A percentile compares a stretch with the other conserved stretches of the same genome.
These are phyloP conservation scores for Pangasianodon gigas DNA, from an alignment of 2,113 vertebrate species.

Conservation along the genomic window DNA sequence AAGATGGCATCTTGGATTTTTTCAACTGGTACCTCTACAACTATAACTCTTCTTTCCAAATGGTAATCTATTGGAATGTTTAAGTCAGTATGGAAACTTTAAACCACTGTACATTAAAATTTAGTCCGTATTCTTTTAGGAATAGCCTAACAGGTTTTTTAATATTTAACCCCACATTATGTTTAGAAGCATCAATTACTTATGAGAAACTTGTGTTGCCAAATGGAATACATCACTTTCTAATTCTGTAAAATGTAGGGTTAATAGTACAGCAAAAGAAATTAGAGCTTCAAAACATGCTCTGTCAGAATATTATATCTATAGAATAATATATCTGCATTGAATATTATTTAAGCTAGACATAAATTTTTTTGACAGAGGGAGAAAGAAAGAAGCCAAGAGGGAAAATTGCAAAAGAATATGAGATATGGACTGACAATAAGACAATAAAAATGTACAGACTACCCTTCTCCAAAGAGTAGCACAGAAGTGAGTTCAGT, in stretches of 20 bases:
- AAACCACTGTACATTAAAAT: not conserved
- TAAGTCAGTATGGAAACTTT: not conserved
- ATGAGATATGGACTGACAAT: not conserved
- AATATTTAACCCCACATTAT: not conserved
- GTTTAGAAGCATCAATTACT: not conserved
- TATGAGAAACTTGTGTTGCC: not conserved
- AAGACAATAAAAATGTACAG: not conserved
- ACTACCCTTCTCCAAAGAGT: not conserved
- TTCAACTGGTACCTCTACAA: not conserved
- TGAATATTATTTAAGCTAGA: not conserved
- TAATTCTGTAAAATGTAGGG: not conserved
- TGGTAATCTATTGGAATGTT: not conserved
- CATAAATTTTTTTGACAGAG: not conserved
- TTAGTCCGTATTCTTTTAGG: not conserved
- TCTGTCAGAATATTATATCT: too few relatives aligned
- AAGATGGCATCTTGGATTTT: not conserved
- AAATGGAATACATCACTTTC: not conserved
- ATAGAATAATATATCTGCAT: too few relatives aligned
- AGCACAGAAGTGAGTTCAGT: constrained; percentile 6
- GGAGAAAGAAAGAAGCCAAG: not conserved
- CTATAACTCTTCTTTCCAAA: not conserved
- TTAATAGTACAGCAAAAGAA: not conserved
- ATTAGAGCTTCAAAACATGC: not conserved
- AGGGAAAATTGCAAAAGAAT: not conserved
- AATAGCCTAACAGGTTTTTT: not conserved